A percentile compares a stretch with the other conserved stretches of the same genome.
These are phyloP conservation scores for Martes martes DNA, from an alignment of 2,113 vertebrate genomes.

Conservation along the genomic window DNA sequence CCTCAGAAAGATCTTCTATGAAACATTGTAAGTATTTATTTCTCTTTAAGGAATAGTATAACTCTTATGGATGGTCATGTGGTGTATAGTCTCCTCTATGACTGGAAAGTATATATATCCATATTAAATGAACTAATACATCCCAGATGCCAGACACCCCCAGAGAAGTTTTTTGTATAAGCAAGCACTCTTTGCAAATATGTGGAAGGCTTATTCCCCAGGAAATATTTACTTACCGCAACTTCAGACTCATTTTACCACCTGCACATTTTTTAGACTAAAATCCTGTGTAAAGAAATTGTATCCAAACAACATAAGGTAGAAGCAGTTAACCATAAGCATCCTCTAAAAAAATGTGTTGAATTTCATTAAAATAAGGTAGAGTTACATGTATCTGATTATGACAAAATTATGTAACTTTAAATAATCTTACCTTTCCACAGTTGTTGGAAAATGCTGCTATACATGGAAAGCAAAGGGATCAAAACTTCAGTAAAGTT, in stretches of 20 bases:
- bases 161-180: background rate
- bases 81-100: background rate
- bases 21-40: background rate
- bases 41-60: background rate
- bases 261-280: background rate
- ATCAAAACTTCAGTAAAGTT: background rate
- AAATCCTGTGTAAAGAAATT: background rate
- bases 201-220: background rate
- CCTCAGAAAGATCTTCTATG: background rate
- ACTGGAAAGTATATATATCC: background rate
- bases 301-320: background rate
- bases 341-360: background rate
- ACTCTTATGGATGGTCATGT: background rate
- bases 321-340: background rate
- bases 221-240: constrained; percentile 9
- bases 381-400: background rate
- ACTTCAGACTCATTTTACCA: background rate
- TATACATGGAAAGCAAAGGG: background rate
- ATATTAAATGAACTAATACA: background rate
- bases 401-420: background rate
- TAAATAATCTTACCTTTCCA: background rate
- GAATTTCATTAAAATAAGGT: background rate
- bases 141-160: background rate
- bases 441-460: background rate
- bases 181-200: background rate